phyloP scores from a whole-genome alignment of 2,113 vertebrate species.

The Pogona vitticeps region DNA sequence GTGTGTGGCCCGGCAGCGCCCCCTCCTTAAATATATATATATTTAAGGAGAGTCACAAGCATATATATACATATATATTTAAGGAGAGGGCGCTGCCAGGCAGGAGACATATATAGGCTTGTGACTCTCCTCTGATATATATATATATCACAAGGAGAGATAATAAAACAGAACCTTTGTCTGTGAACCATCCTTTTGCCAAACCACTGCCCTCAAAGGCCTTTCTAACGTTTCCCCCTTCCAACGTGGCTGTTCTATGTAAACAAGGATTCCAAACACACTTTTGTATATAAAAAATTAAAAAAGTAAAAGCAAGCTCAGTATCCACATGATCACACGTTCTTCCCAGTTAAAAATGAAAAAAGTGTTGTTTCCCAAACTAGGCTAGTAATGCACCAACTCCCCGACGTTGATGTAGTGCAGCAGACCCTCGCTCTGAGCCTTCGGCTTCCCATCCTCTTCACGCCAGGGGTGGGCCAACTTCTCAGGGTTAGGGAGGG shows the following conservation, averaged over 20 bases:
- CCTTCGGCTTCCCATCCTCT: background rate
- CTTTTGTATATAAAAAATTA: too few species aligned
- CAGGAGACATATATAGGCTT: too few species aligned
- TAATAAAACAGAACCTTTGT: too few species aligned
- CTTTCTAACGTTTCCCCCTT: background rate
- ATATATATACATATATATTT: too few species aligned
- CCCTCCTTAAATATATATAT: too few species aligned
- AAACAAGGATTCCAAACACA: too few species aligned
- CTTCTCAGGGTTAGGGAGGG: too few species aligned
- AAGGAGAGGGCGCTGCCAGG: too few species aligned
- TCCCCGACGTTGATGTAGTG: background rate
- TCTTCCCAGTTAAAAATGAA: background rate
- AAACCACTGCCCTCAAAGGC: background rate
- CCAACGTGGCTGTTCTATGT: background rate
- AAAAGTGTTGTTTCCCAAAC: background rate
- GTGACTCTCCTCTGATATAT: too few species aligned
- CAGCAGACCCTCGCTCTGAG: background rate
- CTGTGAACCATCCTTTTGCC: background rate
- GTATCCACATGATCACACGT: background rate
- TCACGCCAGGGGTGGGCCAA: background rate
- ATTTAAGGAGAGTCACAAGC: too few species aligned
- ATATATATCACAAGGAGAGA: too few species aligned
- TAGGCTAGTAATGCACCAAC: background rate
- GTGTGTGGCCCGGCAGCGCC: too few species aligned
- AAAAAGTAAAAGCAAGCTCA: background rate